Conservation (phyloP, 2,797 vertebrate species). For the Nasua narica region DNA sequence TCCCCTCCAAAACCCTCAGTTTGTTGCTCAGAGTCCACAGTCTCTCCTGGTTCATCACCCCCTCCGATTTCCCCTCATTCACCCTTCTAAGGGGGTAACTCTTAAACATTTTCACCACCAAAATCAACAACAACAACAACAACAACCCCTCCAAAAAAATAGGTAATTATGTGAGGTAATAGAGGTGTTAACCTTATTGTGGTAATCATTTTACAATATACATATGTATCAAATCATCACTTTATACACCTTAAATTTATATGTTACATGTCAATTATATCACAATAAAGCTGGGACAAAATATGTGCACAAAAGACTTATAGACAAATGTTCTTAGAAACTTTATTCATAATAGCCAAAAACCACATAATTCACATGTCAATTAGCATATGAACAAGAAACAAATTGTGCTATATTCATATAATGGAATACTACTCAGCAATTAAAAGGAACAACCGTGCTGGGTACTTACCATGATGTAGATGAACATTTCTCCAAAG, state of each 20-base stretch:
- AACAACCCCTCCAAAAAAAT: neutral
- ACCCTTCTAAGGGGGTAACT: neutral
- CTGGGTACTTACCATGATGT: neutral
- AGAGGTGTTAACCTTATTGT: neutral
- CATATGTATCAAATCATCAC: neutral
- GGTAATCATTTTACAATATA: neutral
- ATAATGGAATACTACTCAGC: neutral
- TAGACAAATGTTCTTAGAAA: neutral
- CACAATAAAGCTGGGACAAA: neutral
- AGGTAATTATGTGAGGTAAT: neutral
- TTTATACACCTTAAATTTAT: neutral
- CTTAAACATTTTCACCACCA: neutral
- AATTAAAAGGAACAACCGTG: neutral
- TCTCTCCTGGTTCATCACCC: too few species aligned
- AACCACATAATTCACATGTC: neutral
- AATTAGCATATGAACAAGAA: neutral
- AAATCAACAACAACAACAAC: neutral
- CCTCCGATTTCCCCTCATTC: too few species aligned
- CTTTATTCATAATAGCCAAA: neutral
- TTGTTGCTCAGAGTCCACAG: too few species aligned
- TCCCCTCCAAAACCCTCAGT: too few species aligned
- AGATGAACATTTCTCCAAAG: neutral
- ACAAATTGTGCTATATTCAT: neutral
- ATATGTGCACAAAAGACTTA: neutral
- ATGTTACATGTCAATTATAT: neutral